Evolutionary conservation across 2,888 invertebrate genomes (phyloP), one percentile per base, ranked within the genome.

Genomic region (Cloeon dipterum): DNA sequence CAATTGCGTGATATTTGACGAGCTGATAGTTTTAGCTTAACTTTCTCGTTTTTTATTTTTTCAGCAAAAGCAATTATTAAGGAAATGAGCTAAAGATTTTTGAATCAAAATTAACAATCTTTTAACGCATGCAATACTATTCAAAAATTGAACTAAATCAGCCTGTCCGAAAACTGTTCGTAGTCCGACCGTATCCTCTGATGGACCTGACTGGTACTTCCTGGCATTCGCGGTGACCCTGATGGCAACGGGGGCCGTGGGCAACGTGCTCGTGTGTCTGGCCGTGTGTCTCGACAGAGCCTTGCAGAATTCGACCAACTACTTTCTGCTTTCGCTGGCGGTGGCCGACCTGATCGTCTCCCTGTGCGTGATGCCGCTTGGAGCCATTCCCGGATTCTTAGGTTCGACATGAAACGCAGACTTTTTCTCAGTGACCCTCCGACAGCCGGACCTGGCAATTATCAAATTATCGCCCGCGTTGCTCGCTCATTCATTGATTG

Each of bases 251-350:
- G 88, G 89, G 19, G 82, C 83, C 19, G 57, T 88, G 39, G 91
- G 93, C 16, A 93, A 93, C 58, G 76, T 86, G 45, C 62, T 94
- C 41, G 93, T 94, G 47, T 91, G 91, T 56, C 63, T 93, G 50
- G 91, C 93, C 1, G 86, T 94, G 46, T 76, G 77, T 42, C 63
- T 86, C 51, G 93, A 94, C 61, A 72, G 81, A 42, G 68, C 81
- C 48, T 61, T 93, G 42, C 91, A 93, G 59, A 93, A 88, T 58
- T 83, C 88, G 44, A 93, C 93, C 43, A 94, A 93, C 61, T 91
- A 91, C 60, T 93, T 93, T 57, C 66, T 93, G 42, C 65, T 91
- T 48, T 91, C 91, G 17, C 59, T 94, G 54, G 89, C 91, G 32
- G 77, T 91, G 38, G 91, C 93, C 37, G 93, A 94, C 61, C 64